Evolutionary conservation across 2,888 invertebrate species (phyloP), one percentile per base, ranked within the genome.

Genomic region (Lycocerus yunnanus): DNA sequence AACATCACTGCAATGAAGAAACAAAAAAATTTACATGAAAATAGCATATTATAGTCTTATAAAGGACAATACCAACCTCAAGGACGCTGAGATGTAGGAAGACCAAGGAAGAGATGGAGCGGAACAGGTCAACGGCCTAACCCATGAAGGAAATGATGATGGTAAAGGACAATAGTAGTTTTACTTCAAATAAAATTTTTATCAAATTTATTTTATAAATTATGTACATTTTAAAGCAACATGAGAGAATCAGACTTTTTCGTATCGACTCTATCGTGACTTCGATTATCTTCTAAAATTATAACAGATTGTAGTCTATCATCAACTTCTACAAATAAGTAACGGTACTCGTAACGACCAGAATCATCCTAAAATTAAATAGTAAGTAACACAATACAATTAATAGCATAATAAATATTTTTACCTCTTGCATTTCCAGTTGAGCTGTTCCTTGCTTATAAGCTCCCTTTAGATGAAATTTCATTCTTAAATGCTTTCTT

Each of bases 401-500:
- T 21, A 15, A 59, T 14, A 59, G 3, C 13, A 5, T 4, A 21
- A n/a, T 43, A 15, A n/a, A 15, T 20, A 20, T 24, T 79, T 82
- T 85, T 87, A 96, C 97, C 90, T 95, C 92, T 85, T 92, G 90
- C 88, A 96, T 93, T 88, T 97, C 97, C 77, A 97, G 88, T 84
- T 96, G 93, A 9, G 94, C 97, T 69, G 95, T 94, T 58, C 92
- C 97, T 83, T 93, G 93, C 82, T 93, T 93, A 76, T 94, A 90
- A 61, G 92, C 88, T 58, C 97, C 97, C 88, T 97, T 93, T 74
- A 97, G 90, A 84, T 97, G 95, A 87, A 97, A 98, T 84, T 93
- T 92, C 95, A 98, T 96, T 81, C 96, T 90, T 90, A 97, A 91
- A 82, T 94, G 93, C 78, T 93, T 91, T 13, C 90, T 90, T 15